These are phyloP conservation scores for Muricea muricata DNA, from an alignment of 92 coral and sea anemone species.

Conservation along the genomic window DNA sequence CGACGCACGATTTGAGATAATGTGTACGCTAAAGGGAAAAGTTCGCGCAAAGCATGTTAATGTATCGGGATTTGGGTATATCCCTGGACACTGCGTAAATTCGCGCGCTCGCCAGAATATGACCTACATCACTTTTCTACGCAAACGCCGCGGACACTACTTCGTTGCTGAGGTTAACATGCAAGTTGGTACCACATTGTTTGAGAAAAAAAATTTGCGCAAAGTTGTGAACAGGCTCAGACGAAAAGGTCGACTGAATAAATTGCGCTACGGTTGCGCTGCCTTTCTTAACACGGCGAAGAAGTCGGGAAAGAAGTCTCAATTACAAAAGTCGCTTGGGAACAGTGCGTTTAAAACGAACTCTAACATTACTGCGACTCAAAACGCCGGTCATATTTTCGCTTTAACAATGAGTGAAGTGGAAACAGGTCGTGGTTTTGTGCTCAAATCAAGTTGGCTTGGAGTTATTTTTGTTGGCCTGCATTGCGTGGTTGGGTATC, in stretches of 20 bases:
- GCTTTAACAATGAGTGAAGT: not conserved
- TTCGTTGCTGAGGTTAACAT: slow-evolving; percentile 20
- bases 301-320: not conserved
- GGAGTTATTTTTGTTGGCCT: not conserved
- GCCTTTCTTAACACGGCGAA: too few relatives aligned
- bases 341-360: not conserved
- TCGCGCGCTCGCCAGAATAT: slow-evolving; percentile 81
- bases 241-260: not conserved
- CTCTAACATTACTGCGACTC: not conserved
- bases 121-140: slow-evolving; percentile 75
- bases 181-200: not conserved
- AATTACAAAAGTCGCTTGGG: not conserved
- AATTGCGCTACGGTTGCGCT: slow-evolving; percentile 11
- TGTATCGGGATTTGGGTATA: slow-evolving; percentile 80
- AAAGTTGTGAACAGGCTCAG: not conserved
- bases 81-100: slow-evolving; percentile 73
- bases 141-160: slow-evolving; percentile 18
- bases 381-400: not conserved
- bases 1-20: slow-evolving; percentile 74
- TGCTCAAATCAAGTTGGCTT: not conserved
- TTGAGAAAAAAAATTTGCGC: not conserved
- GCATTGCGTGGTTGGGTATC: not conserved
- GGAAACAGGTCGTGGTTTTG: not conserved
- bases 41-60: slow-evolving; percentile 68
- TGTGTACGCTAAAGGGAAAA: slow-evolving; percentile 84